Base-by-base conservation (phyloP, 2,113 vertebrate genomes). In the Ptilorrhoa leucosticta region DNA sequence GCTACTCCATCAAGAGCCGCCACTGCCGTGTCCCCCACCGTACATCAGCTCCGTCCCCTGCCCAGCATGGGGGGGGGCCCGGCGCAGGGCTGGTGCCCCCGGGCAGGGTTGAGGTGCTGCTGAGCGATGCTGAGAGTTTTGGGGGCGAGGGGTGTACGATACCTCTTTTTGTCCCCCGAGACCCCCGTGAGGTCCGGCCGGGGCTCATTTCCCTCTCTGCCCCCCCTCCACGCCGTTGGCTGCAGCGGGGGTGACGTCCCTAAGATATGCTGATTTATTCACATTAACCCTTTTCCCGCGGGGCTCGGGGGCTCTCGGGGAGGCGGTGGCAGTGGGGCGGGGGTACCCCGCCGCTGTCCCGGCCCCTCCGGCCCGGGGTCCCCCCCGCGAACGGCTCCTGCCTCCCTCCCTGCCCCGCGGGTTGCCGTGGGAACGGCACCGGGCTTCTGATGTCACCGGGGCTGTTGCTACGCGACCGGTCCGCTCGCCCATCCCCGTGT, bases 361-460 rank as follows among this genome's bases (percentile, higher is more conserved):
- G 22, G 11, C 15, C 26, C 15, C 35, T 60, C 35, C 39, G 2
- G n/a, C 47, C 33, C 12, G 54, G 11, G 42, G 69, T 86, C n/a
- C 44, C 54, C 54, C 75, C 89, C 71, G 11, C 64, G 39, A 75
- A 24, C 78, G 26, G 60, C 37, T 28, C 60, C 68, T 26, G 20
- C 23, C 7, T 78, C 85, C 61, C 66, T 63, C 81, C 81, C 71
- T 61, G 78, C 37, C 72, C 70, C n/a, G 63, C 48, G 93, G 77
- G 97, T 98, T 97, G 96, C 97, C 96, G 93, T 92, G 97, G 97
- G 97, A 98, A 98, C 97, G 64, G 73, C 92, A 77, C 95, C 84
- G 89, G 94, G 81, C 22, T 91, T 83, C 95, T 97, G 96, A 98
- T 97, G 97, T 98, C 97, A 98, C 76, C 44, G 31, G 81, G 75